phyloP scores from a whole-genome alignment of 2,113 vertebrate genomes.

The Eidolon helvum region DNA sequence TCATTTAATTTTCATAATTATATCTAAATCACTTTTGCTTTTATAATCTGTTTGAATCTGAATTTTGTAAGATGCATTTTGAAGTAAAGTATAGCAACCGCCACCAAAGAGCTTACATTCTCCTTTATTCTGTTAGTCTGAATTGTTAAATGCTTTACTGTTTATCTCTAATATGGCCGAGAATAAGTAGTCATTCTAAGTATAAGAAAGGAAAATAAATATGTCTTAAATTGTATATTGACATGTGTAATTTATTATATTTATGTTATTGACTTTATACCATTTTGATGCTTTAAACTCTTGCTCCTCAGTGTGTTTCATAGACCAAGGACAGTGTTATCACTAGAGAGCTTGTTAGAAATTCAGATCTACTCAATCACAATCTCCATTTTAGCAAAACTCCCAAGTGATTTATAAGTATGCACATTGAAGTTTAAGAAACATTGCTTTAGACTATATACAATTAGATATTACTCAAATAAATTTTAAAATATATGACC shows the following conservation, averaged over 20 bases:
- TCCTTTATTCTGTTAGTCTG: background rate
- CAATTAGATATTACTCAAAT: background rate
- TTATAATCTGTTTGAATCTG: background rate
- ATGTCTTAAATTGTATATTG: background rate
- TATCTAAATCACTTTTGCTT: conserved; percentile 1
- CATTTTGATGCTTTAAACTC: background rate
- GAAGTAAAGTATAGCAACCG: background rate
- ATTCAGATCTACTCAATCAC: background rate
- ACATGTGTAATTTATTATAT: background rate
- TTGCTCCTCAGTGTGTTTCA: background rate
- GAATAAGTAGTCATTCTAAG: background rate
- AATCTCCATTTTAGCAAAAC: background rate
- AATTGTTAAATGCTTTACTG: background rate
- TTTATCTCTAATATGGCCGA: background rate
- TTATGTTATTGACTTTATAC: background rate
- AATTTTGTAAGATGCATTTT: background rate
- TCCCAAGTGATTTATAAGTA: background rate
- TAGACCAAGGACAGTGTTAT: background rate
- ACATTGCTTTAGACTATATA: background rate
- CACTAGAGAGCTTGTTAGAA: background rate
- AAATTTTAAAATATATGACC: background rate
- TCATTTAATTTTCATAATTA: conserved; percentile 36
- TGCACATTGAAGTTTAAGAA: background rate
- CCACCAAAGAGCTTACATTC: background rate
- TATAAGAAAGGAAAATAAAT: background rate